A percentile compares a stretch with the other conserved stretches of the same genome.
Evolutionary conservation across 2,113 vertebrate genomes (phyloP).

Genomic region (Salvelinus fontinalis): DNA sequence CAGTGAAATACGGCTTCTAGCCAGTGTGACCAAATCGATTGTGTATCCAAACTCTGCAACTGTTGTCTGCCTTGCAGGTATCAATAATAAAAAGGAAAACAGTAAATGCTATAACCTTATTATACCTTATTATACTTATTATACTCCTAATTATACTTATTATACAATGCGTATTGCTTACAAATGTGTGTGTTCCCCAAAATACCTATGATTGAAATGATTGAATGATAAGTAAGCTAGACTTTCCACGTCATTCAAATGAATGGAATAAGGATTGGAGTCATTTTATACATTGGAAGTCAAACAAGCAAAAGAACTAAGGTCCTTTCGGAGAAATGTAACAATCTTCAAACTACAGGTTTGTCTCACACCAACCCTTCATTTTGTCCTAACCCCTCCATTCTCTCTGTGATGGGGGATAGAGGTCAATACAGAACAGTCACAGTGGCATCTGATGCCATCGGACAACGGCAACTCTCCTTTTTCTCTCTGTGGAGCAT

Average conservation of each 20-base stretch:
- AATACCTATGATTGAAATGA: conserved; percentile 2
- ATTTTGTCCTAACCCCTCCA: neutral
- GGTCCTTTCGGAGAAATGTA: conserved; percentile 24
- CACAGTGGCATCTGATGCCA: neutral
- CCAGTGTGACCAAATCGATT: conserved; percentile 61
- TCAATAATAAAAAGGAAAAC: conserved; percentile 30
- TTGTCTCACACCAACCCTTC: neutral
- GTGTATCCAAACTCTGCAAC: conserved; percentile 33
- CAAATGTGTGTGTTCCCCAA: conserved; percentile 28
- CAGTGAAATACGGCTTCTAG: conserved; percentile 52
- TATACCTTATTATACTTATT: no score
- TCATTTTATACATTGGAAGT: neutral
- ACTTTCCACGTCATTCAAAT: neutral
- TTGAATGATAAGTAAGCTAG: conserved; percentile 14
- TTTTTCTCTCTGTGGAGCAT: neutral
- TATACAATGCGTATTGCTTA: neutral
- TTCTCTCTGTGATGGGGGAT: neutral
- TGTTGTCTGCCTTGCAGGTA: conserved; percentile 10
- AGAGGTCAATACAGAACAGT: neutral
- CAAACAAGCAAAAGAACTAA: conserved; percentile 36
- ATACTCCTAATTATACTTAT: no score
- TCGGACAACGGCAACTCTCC: neutral
- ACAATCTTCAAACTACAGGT: conserved; percentile 1
- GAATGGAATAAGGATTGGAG: neutral
- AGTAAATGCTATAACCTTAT: conserved; percentile 12